A percentile compares a stretch with the other conserved stretches of the same genome.
Conservation (phyloP, 1,140 invertebrate genomes). For the Branchinecta lindahli region DNA sequence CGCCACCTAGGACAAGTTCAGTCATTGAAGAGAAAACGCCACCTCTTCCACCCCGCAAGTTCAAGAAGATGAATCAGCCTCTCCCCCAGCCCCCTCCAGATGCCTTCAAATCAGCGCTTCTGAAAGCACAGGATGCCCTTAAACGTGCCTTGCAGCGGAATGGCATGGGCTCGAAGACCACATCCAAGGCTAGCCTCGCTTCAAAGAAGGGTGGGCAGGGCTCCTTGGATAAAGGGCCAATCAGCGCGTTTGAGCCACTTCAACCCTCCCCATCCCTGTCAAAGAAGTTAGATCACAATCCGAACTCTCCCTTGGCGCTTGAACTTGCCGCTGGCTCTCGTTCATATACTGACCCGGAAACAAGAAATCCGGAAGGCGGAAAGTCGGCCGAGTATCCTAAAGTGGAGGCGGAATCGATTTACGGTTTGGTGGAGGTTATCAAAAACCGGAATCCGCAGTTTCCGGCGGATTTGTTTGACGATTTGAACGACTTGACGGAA, state of each 20-base stretch:
- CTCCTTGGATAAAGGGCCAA: neutral
- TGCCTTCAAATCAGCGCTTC: neutral
- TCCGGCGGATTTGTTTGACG: neutral
- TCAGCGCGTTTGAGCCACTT: constrained; percentile 12
- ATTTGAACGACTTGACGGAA: constrained; percentile 46
- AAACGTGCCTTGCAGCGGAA: constrained; percentile 17
- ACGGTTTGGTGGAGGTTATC: neutral
- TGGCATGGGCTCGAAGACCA: neutral
- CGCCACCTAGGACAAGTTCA: constrained; percentile 18
- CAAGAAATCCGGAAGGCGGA: neutral
- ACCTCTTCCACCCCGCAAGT: constrained; percentile 19
- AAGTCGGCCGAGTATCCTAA: neutral
- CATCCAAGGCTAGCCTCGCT: neutral
- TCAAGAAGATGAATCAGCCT: constrained; percentile 20
- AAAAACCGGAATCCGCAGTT: neutral
- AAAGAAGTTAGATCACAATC: neutral
- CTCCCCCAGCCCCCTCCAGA: constrained; percentile 16
- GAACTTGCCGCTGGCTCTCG: neutral
- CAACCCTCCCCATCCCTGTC: neutral
- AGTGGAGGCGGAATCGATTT: neutral
- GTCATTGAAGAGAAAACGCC: constrained; percentile 14
- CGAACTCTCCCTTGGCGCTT: neutral
- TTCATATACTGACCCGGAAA: neutral
- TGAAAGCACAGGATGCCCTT: constrained; percentile 10
- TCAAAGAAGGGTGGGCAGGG: neutral